Evolutionary conservation across 2,888 invertebrate species (phyloP).

Genomic region (Nomada flava): DNA sequence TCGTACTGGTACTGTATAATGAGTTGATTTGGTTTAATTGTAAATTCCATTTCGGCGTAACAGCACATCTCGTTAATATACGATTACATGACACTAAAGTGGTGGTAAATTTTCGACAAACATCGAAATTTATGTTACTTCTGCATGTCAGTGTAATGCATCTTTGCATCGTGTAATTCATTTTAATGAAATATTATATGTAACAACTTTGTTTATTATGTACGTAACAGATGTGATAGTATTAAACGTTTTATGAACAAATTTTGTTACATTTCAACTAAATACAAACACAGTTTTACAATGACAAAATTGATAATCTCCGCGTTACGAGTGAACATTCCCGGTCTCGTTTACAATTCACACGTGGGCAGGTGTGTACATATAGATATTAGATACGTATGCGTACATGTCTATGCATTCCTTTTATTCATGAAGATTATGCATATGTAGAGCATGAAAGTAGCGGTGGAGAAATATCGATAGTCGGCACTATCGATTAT

Average conservation of each 20-base stretch:
- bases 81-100: conserved; percentile 7
- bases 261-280: neutral
- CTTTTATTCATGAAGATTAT: neutral
- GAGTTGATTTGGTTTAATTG: conserved; percentile 8
- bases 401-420: neutral
- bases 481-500: too few species aligned
- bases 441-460: too few species aligned
- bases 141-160: conserved; percentile 40
- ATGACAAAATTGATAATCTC: neutral
- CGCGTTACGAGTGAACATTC: neutral
- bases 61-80: neutral
- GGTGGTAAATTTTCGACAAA: conserved; percentile 25
- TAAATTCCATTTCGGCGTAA: neutral
- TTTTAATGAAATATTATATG: conserved; percentile 39
- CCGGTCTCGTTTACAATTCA: neutral
- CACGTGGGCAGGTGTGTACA: neutral
- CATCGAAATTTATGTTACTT: conserved; percentile 24
- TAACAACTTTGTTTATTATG: neutral
- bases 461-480: too few species aligned
- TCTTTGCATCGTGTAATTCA: conserved; percentile 64
- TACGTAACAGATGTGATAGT: neutral
- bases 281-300: neutral
- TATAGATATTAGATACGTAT: neutral
- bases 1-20: conserved; percentile 9
- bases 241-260: neutral